Base-by-base conservation (phyloP, 2,888 invertebrate genomes). In the Seladonia tumulorum region DNA sequence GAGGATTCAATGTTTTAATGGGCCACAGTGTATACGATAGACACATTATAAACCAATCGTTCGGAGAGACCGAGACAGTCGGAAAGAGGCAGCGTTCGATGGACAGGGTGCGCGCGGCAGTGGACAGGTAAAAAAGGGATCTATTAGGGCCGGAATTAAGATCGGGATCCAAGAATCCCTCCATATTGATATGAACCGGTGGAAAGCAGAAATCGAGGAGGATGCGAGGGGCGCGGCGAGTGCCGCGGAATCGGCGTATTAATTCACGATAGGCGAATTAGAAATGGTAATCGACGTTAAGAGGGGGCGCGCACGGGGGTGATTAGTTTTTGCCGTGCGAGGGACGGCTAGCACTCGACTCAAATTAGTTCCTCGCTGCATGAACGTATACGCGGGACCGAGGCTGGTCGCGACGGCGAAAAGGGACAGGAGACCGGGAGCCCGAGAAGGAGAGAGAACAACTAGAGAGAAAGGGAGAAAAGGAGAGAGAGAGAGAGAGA, bases 251-350 rank as follows among this genome's bases (percentile, higher is more conserved):
- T 78, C 70, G 70, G 2, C 74, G 76, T 83, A 87, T 86, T 90
- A 92, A 93, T 93, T 93, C 91, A 84, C 89, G 89, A 91, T 93
- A 92, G 93, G 80, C 89, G 90, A 71, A 93, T 93, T 92, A 93
- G 91, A 93, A 92, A 93, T 93, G 92, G 91, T 92, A 91, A 92
- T 91, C 83, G 77, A 74, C 79, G 87, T 81, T 72, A 77, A 83
- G 73, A 86, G 82, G 81, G 83, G 47, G 18, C 57, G 22, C 47
- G 18, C 18, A 47, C 12, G 86, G 63, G 83, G 87, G 77, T 87
- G 88, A 91, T 89, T 88, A 86, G 91, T 88, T 89, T 90, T 91
- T 91, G 88, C 85, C 79, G 68, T 57, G 70, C 57, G 72, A 79
- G 35, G 76, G 86, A 81, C 85, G 60, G 80, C 84, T 90, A 86